Base-by-base conservation (phyloP, 2,797 vertebrate species). In the Coccyzus lansbergi region DNA sequence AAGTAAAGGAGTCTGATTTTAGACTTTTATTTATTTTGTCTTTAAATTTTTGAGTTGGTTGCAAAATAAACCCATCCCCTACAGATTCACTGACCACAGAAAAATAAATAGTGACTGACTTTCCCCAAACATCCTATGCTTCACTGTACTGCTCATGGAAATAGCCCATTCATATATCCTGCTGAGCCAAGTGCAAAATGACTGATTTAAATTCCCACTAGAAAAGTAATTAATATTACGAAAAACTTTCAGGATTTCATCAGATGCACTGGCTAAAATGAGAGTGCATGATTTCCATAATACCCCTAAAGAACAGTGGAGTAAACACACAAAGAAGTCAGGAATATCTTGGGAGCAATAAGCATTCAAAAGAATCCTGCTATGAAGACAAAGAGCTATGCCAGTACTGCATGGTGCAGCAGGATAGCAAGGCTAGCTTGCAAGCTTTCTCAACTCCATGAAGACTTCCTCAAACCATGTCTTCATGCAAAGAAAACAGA, bases 241-340 rank as follows among this genome's bases (percentile, higher is more conserved):
- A 87, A 92, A 91, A 60, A 40, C 10, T 9, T 90, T 31, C 67
- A 92, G 60, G 53, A 75, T 86, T 92, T 80, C 64, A 76, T 83
- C 40, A 69, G 76, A 80, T 51, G 59, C 53, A 64, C 29, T 67
- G 20, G 48, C 55, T 93, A 82, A 67, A 87, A 84, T 22, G 28
- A 68, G 38, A 87, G 53, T 2, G 21, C 24, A 14, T 16, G 12
- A 86, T 53, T 86, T 71, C 48, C 42, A 65, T 81, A 72, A 28
- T 36, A 71, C 9, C 26, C 38, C 33, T 58, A 51, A 14, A 5
- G 29, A 92, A 40, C 26, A 24, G 34, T 1, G 1, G 34, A 78
- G 29, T 3, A 8, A 94, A 74, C 17, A 59, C 51, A 29, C 4
- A 19, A 79, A 1, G 18, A 83, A 79, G 44, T 75, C 65, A 38